phyloP scores from a whole-genome alignment of 1,140 invertebrate species.

The Campoletis sonorensis region DNA sequence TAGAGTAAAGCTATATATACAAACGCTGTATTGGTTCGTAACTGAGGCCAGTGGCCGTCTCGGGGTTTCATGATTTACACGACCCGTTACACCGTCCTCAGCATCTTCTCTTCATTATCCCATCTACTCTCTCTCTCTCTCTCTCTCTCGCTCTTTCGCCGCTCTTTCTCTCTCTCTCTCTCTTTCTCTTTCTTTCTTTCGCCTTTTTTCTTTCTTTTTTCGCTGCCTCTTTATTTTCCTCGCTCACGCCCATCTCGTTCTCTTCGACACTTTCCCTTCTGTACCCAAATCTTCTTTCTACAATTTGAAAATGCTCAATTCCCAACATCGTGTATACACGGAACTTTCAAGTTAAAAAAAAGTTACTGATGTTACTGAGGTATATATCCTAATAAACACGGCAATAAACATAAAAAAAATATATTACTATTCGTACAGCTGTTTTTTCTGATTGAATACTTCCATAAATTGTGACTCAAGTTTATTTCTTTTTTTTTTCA shows the following conservation, averaged over 20 bases:
- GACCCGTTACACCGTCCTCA: conserved; percentile 17
- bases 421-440: too few relatives aligned
- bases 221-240: background rate
- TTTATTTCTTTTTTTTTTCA: too few relatives aligned
- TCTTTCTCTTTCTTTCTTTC: background rate
- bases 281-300: background rate
- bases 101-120: background rate
- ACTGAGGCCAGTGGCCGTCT: background rate
- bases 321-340: background rate
- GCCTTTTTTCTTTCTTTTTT: background rate
- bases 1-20: background rate
- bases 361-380: background rate
- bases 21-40: background rate
- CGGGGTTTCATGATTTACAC: conserved; percentile 12
- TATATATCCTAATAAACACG: too few relatives aligned
- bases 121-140: background rate
- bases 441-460: too few relatives aligned
- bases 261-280: background rate
- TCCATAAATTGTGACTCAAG: too few relatives aligned
- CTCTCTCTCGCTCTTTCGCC: too few relatives aligned
- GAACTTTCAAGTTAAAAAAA: background rate
- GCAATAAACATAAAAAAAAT: too few relatives aligned
- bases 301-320: background rate
- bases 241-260: background rate
- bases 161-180: background rate